phyloP scores from a whole-genome alignment of 2,888 invertebrate genomes.

The Taenaris catops region DNA sequence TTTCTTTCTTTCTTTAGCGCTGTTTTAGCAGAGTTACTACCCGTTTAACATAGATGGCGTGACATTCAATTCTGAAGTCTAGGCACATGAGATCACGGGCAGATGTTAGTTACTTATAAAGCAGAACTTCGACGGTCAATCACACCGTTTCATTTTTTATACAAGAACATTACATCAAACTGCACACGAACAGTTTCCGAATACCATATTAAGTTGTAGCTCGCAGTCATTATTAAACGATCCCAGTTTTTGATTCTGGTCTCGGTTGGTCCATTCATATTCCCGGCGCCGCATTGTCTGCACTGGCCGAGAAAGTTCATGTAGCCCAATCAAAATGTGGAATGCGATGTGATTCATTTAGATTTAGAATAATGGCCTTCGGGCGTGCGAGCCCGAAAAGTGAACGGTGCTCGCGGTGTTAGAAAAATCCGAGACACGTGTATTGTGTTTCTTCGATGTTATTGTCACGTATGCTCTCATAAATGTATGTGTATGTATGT shows the following conservation, averaged over 20 bases:
- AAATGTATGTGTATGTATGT: too few relatives aligned
- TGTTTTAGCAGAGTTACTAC: too few relatives aligned
- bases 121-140: too few relatives aligned
- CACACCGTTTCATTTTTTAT: too few relatives aligned
- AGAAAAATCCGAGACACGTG: conserved; percentile 14
- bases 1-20: too few relatives aligned
- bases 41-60: too few relatives aligned
- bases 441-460: conserved; percentile 2
- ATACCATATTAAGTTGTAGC: too few relatives aligned
- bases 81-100: too few relatives aligned
- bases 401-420: conserved; percentile 14
- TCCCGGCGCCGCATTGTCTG: conserved; percentile 54
- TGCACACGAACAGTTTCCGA: too few relatives aligned
- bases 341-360: conserved; percentile 24
- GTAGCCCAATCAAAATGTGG: conserved; percentile 25
- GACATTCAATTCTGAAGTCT: too few relatives aligned
- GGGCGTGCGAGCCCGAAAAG: conserved; percentile 17
- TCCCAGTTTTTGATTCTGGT: conserved; percentile 5
- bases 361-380: conserved; percentile 23
- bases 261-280: conserved; percentile 47
- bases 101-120: too few relatives aligned
- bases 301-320: conserved; percentile 28
- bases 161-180: too few relatives aligned
- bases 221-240: neutral
- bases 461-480: neutral